These are phyloP conservation scores for Amaurobius ferox DNA, from an alignment of 2,888 invertebrate genomes.

Conservation along the genomic window DNA sequence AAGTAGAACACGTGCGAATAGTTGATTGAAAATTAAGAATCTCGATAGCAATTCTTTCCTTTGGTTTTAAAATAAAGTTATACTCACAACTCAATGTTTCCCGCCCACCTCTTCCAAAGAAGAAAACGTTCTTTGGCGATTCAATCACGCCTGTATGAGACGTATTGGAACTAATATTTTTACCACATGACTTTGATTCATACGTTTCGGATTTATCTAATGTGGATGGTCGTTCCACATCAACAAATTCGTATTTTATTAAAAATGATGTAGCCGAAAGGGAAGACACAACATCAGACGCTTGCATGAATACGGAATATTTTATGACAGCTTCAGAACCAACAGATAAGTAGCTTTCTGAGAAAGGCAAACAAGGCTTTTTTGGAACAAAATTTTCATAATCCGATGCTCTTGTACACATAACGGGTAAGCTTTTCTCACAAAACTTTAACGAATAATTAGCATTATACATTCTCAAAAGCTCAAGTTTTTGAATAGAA, in stretches of 20 bases:
- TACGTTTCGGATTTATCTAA: conserved; percentile 38
- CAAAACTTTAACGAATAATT: conserved; percentile 70
- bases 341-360: conserved; percentile 87
- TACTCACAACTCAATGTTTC: conserved; percentile 83
- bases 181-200: conserved; percentile 30
- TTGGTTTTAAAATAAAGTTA: conserved; percentile 53
- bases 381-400: conserved; percentile 73
- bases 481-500: background rate
- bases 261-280: conserved; percentile 84
- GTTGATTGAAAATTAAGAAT: conserved; percentile 74
- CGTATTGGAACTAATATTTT: conserved; percentile 37
- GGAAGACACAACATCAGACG: conserved; percentile 83
- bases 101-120: conserved; percentile 88
- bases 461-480: background rate
- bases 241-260: conserved; percentile 89
- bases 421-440: conserved; percentile 75
- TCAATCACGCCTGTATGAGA: conserved; percentile 81
- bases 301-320: conserved; percentile 84
- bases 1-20: conserved; percentile 28
- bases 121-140: conserved; percentile 88
- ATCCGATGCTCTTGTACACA: conserved; percentile 75
- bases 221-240: conserved; percentile 75
- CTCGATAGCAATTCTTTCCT: conserved; percentile 76
- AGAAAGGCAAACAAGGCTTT: conserved; percentile 75
- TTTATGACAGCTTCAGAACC: conserved; percentile 85